Evolutionary conservation across 2,113 vertebrate species (phyloP).

Genomic region (Limnothrissa miodon): DNA sequence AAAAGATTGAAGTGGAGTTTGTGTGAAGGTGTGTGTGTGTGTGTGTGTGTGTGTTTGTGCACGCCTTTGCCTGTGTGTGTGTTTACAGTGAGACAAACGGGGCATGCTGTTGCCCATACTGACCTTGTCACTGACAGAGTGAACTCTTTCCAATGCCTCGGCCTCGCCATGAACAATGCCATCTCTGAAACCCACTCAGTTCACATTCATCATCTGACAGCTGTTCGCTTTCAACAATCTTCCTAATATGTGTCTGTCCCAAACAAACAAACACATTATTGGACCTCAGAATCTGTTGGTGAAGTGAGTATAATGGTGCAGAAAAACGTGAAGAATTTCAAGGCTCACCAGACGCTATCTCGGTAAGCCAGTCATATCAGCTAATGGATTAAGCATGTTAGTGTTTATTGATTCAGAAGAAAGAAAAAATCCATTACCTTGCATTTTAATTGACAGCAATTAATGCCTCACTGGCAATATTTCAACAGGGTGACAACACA

Average conservation of each 20-base stretch:
- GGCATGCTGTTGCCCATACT: slow-evolving; percentile 54
- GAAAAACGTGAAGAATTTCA: slow-evolving; percentile 41
- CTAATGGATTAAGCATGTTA: slow-evolving; percentile 18
- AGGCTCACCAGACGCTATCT: slow-evolving; percentile 7
- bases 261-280: slow-evolving; percentile 48
- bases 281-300: slow-evolving; percentile 43
- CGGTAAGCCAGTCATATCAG: slow-evolving; percentile 2
- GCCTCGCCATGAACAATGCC: slow-evolving; percentile 47
- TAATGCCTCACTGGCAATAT: slow-evolving; percentile 16
- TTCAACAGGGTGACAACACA: slow-evolving; percentile 19
- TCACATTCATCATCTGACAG: slow-evolving; percentile 66
- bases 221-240: slow-evolving; percentile 42
- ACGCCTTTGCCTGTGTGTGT: not conserved
- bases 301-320: slow-evolving; percentile 45
- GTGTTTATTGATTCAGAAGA: slow-evolving; percentile 21
- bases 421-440: slow-evolving; percentile 17
- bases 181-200: slow-evolving; percentile 62
- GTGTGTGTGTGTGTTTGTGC: not conserved
- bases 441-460: slow-evolving; percentile 18
- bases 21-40: slow-evolving; percentile 15
- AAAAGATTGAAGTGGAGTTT: slow-evolving; percentile 37
- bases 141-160: slow-evolving; percentile 29
- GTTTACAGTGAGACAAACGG: slow-evolving; percentile 33
- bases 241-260: slow-evolving; percentile 59
- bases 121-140: slow-evolving; percentile 60